Percentiles rank a stretch among this genome's conserved stretches.
Conservation (phyloP, 2,797 vertebrate species). For the Acanthiza pusilla region DNA sequence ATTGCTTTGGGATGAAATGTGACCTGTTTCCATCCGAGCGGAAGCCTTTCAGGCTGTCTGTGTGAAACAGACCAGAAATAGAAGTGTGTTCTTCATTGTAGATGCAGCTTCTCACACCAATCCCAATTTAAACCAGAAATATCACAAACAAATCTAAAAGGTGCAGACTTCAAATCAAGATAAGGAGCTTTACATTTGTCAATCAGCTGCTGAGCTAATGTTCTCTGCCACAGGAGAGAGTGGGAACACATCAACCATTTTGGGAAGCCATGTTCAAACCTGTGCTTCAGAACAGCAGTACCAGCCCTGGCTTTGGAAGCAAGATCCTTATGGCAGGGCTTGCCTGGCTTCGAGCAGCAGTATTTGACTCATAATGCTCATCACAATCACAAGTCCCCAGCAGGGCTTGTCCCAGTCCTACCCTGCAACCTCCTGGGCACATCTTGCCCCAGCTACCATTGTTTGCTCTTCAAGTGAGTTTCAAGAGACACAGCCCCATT, state of each 20-base stretch:
- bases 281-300: background rate
- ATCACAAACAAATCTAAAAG: background rate
- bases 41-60: background rate
- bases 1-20: background rate
- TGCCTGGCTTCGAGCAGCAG: background rate
- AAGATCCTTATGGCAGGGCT: background rate
- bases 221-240: background rate
- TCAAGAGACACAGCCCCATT: background rate
- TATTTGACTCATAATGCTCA: background rate
- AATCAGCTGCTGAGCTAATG: background rate
- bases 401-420: background rate
- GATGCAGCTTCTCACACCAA: background rate
- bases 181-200: background rate
- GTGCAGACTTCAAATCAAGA: background rate
- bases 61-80: constrained; percentile 8
- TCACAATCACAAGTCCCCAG: background rate
- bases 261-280: background rate
- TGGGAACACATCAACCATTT: background rate
- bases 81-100: background rate
- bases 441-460: background rate
- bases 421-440: background rate
- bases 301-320: background rate
- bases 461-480: background rate
- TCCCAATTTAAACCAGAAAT: constrained; percentile 8
- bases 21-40: background rate